Evolutionary conservation across 2,113 vertebrate genomes (phyloP).

Genomic region (Sardina pilchardus): DNA sequence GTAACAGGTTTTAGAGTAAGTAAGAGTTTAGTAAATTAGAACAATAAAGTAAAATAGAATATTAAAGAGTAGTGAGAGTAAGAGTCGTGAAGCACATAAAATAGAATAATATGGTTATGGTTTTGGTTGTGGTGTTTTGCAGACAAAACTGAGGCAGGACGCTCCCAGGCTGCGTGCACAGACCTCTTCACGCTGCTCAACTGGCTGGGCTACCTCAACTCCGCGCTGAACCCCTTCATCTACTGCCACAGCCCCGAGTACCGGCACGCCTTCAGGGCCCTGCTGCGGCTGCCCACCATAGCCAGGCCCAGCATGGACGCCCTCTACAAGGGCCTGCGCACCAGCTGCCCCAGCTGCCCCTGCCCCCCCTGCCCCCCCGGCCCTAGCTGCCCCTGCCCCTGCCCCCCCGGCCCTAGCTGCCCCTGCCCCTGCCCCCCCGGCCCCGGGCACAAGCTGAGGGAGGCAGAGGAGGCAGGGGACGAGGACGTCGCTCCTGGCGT

Average conservation of each 20-base stretch:
- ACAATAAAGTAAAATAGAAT: too few relatives aligned
- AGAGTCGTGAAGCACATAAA: too few relatives aligned
- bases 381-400: slow-evolving; percentile 42
- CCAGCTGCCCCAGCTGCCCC: slow-evolving; percentile 39
- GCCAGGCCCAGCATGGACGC: slow-evolving; percentile 54
- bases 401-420: neutral
- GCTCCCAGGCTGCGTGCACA: slow-evolving; percentile 36
- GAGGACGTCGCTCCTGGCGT: too few relatives aligned
- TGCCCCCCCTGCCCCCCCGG: neutral
- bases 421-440: slow-evolving; percentile 23
- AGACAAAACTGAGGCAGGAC: slow-evolving; percentile 48
- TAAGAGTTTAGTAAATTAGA: too few relatives aligned
- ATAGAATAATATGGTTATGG: too few relatives aligned
- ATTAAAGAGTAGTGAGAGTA: too few relatives aligned
- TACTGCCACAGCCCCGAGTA: slow-evolving; percentile 83
- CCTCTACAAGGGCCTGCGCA: slow-evolving; percentile 37
- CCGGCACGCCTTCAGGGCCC: slow-evolving; percentile 72
- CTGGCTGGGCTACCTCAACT: slow-evolving; percentile 84
- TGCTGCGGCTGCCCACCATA: slow-evolving; percentile 62
- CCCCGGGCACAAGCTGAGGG: neutral
- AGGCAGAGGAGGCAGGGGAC: neutral
- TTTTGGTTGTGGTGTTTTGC: too few relatives aligned
- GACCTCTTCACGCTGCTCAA: slow-evolving; percentile 75
- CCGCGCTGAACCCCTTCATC: slow-evolving; percentile 82
- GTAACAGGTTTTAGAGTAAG: too few relatives aligned